Percentiles rank a stretch among this genome's conserved stretches.
phyloP scores from a whole-genome alignment of 35 echinoderm and acorn worm species.

The Anneissia japonica region DNA sequence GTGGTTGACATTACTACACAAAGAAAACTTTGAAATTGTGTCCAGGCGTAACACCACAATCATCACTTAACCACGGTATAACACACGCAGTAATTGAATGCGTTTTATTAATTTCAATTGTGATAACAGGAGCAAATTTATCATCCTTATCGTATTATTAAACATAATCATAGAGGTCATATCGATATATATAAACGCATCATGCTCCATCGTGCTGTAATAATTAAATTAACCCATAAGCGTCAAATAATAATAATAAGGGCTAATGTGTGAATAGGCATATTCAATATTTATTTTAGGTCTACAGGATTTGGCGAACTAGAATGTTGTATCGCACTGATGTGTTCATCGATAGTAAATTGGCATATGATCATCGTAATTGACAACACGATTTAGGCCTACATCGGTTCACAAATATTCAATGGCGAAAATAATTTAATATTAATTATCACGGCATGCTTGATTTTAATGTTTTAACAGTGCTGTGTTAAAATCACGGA shows the following conservation, averaged over 20 bases:
- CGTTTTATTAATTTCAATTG: neutral
- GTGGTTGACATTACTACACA: neutral
- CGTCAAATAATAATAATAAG: neutral
- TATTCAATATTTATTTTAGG: neutral
- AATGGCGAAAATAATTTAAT: too few relatives aligned
- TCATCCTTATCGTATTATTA: neutral
- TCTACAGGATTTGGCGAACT: neutral
- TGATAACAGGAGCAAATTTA: neutral
- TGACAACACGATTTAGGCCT: too few relatives aligned
- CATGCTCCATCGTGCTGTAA: neutral
- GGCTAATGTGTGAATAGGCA: neutral
- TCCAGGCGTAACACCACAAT: neutral
- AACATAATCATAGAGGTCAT: neutral
- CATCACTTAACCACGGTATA: neutral
- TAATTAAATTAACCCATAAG: neutral
- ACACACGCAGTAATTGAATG: neutral
- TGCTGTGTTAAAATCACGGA: too few relatives aligned
- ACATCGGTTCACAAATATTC: too few relatives aligned
- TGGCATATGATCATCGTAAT: too few relatives aligned
- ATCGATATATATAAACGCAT: neutral
- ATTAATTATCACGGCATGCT: too few relatives aligned
- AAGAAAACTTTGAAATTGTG: neutral
- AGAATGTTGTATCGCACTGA: neutral
- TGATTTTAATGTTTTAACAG: too few relatives aligned
- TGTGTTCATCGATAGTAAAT: too few relatives aligned